Percentiles rank a stretch among this genome's conserved stretches.
phyloP scores from a whole-genome alignment of 2,113 vertebrate genomes.

The Malaclemys terrapin region DNA sequence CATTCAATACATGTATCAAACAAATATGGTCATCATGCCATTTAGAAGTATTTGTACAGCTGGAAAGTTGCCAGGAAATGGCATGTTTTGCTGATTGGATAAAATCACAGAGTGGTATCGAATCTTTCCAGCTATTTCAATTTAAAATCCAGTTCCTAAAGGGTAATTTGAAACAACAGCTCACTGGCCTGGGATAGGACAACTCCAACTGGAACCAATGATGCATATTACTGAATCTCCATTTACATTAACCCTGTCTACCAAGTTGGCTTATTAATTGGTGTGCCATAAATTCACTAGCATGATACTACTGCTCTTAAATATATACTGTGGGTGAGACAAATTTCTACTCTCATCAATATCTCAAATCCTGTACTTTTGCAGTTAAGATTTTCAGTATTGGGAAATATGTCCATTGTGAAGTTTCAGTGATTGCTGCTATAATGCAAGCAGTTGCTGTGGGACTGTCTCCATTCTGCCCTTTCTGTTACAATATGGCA shows the following conservation, averaged over 20 bases:
- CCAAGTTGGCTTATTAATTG: neutral
- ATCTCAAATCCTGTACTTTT: neutral
- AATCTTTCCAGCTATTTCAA: neutral
- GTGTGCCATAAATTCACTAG: neutral
- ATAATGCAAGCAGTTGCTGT: neutral
- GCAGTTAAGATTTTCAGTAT: neutral
- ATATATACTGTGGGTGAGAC: neutral
- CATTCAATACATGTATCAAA: neutral
- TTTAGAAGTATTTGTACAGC: constrained; percentile 4
- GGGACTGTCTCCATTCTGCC: rapidly evolving
- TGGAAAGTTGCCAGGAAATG: neutral
- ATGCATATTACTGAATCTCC: rapidly evolving
- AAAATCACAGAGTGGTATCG: neutral
- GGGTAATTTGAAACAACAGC: rapidly evolving
- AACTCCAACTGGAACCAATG: rapidly evolving
- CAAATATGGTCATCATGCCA: neutral
- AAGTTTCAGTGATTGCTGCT: neutral
- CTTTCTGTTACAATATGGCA: neutral
- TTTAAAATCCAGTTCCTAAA: neutral
- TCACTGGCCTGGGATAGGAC: neutral
- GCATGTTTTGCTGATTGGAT: neutral
- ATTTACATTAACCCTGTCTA: neutral
- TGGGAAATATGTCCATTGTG: neutral
- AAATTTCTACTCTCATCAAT: neutral
- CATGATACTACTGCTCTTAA: neutral